phyloP scores from a whole-genome alignment of 1,140 invertebrate genomes.

The Heliconius melpomene region DNA sequence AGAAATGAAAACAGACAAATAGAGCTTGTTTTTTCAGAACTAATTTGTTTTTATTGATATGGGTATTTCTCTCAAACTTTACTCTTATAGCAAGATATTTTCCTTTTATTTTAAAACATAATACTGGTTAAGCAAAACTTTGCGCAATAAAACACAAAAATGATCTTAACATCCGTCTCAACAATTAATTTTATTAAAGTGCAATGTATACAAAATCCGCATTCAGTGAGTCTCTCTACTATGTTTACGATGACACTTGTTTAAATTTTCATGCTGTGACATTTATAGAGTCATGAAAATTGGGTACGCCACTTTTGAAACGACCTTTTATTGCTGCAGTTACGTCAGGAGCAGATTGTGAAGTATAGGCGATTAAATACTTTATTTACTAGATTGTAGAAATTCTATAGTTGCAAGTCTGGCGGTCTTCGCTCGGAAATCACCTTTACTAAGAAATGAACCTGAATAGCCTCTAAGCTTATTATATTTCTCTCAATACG shows the following conservation, averaged over 20 bases:
- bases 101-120: constrained; percentile 35
- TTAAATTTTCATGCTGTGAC: constrained; percentile 44
- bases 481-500: constrained; percentile 60
- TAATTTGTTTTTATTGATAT: constrained; percentile 13
- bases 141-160: not conserved
- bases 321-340: constrained; percentile 49
- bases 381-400: constrained; percentile 50
- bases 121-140: not conserved
- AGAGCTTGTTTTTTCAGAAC: constrained; percentile 16
- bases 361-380: constrained; percentile 56
- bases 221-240: constrained; percentile 26
- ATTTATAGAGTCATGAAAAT: constrained; percentile 41
- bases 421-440: constrained; percentile 41
- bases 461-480: constrained; percentile 55
- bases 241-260: constrained; percentile 44
- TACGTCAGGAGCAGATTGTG: constrained; percentile 52
- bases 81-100: constrained; percentile 15
- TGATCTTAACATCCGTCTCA: not conserved
- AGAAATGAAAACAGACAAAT: constrained; percentile 48
- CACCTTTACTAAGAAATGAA: constrained; percentile 50
- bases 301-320: constrained; percentile 44
- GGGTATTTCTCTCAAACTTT: not conserved
- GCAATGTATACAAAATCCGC: constrained; percentile 22
- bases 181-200: constrained; percentile 24
- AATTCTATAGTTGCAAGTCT: constrained; percentile 43